Base-by-base conservation (phyloP, 2,888 invertebrate species). In the Tiliacea aurago region DNA sequence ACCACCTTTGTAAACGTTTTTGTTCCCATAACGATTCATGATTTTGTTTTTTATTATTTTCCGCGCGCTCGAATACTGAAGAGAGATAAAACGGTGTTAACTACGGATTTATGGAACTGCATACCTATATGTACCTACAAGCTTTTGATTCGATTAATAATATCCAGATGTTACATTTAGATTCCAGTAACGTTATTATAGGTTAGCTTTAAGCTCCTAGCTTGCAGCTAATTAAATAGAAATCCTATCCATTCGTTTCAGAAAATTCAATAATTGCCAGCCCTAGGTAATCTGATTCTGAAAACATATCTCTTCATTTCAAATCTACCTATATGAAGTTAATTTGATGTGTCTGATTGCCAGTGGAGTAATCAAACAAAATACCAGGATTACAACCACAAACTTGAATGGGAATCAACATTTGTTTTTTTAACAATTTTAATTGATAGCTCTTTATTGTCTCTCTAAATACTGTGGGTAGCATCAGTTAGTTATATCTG, bases 1-100 rank as follows among this genome's bases (percentile, higher is more conserved):
- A 81, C 81, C 75, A 87, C 84, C 88, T 80, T 81, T 86, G 86
- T 87, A 84, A 86, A 85, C 78, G 81, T 79, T 81, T 86, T 85
- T 85, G 78, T 85, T 75, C 83, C 68, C 85, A 78, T 77, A 87
- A 81, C 78, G 75, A 85, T 76, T 87, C 85, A 85, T 77, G 74
- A 59, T 83, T 80, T 81, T 62, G 73, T 86, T 84, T 85, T 86
- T 83, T 83, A 85, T 85, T 75, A 78, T 80, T 76, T 83, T 71
- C 63, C 51, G 58, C 62, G 63, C 65, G 56, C 71, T 78, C 64
- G 62, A 76, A 79, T 77, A 81, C 68, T 68, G 65, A 74, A 74
- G 55, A 68, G 68, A 73, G 77, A 80, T 85, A 74, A 79, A 86
- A 82, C 63, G 71, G 70, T 82, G 76, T 86, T 86, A 73, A 81